Evolutionary conservation across 2,113 vertebrate species (phyloP).

Genomic region (Clupea harengus): DNA sequence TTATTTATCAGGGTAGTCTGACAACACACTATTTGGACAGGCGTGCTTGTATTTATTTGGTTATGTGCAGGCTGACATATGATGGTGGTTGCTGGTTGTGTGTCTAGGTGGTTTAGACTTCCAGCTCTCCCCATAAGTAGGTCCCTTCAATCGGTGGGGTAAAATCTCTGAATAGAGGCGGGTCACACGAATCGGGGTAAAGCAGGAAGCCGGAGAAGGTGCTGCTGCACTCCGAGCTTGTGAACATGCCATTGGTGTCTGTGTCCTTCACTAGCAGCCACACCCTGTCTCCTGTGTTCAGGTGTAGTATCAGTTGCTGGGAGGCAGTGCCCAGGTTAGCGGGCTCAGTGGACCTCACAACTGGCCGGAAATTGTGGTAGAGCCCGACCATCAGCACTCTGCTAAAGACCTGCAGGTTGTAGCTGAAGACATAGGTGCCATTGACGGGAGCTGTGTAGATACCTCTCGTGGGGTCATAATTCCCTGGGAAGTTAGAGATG

Average conservation of each 20-base stretch:
- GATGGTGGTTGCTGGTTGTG: not conserved
- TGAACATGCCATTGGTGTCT: conserved; percentile 59
- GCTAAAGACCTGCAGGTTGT: conserved; percentile 37
- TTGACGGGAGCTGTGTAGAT: conserved; percentile 64
- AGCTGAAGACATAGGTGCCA: conserved; percentile 69
- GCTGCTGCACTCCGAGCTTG: conserved; percentile 52
- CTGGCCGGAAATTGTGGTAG: conserved; percentile 53
- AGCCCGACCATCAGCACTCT: conserved; percentile 60
- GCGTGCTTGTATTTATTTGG: not conserved
- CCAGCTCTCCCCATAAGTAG: conserved; percentile 37
- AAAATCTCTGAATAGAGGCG: conserved; percentile 24
- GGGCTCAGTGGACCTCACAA: conserved; percentile 49
- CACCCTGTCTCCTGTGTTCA: conserved; percentile 49
- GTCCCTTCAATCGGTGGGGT: not conserved
- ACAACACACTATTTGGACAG: not conserved
- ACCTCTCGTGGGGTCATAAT: conserved; percentile 41
- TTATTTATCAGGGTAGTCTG: not conserved
- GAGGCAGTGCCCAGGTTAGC: conserved; percentile 39
- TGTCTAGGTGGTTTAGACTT: not conserved
- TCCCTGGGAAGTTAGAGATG: conserved; percentile 49
- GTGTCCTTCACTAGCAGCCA: conserved; percentile 68
- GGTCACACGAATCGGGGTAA: conserved; percentile 62
- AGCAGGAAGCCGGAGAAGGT: conserved; percentile 68
- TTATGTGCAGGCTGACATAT: not conserved
- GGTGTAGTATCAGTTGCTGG: conserved; percentile 58